A percentile compares a stretch with the other conserved stretches of the same genome.
These are phyloP conservation scores for Hipparchia sbordonii DNA, from an alignment of 2,888 invertebrate genomes.

Conservation along the genomic window DNA sequence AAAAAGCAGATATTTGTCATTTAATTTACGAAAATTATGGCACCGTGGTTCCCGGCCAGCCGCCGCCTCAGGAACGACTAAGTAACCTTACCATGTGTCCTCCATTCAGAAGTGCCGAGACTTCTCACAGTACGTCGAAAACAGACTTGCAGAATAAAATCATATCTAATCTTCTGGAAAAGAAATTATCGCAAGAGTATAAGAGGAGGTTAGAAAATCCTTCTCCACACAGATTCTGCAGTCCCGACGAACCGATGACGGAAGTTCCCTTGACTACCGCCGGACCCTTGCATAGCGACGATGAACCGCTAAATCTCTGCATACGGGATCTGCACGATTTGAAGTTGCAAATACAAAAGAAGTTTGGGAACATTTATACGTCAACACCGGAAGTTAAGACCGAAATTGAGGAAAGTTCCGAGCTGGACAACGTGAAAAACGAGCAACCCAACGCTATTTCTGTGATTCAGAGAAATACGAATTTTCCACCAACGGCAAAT, in stretches of 20 bases:
- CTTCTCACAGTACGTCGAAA: slow-evolving; percentile 68
- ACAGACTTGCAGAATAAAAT: slow-evolving; percentile 87
- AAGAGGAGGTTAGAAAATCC: slow-evolving; percentile 70
- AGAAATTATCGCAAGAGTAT: slow-evolving; percentile 86
- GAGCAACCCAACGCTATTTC: slow-evolving; percentile 75
- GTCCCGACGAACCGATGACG: slow-evolving; percentile 67
- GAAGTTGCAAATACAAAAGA: slow-evolving; percentile 85
- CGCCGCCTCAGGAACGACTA: slow-evolving; percentile 79
- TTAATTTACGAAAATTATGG: slow-evolving; percentile 96
- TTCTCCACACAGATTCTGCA: slow-evolving; percentile 62
- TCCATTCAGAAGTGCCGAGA: slow-evolving; percentile 53
- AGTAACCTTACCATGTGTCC: slow-evolving; percentile 53
- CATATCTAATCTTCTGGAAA: slow-evolving; percentile 87
- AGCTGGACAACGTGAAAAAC: slow-evolving; percentile 71
- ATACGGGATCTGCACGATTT: slow-evolving; percentile 88
- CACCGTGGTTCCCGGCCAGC: slow-evolving; percentile 91
- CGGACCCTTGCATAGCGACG: slow-evolving; percentile 68
- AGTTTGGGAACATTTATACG: slow-evolving; percentile 85
- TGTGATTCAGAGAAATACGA: slow-evolving; percentile 75
- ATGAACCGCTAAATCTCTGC: slow-evolving; percentile 93
- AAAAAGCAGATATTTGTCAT: slow-evolving; percentile 96
- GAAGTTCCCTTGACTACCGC: slow-evolving; percentile 64
- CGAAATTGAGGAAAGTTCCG: slow-evolving; percentile 80
- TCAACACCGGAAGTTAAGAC: slow-evolving; percentile 82
- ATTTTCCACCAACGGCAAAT: slow-evolving; percentile 66